Percentiles rank a stretch among this genome's conserved stretches.
Conservation (phyloP, 2,113 vertebrate genomes). For the Campylorhamphus procurvoides region DNA sequence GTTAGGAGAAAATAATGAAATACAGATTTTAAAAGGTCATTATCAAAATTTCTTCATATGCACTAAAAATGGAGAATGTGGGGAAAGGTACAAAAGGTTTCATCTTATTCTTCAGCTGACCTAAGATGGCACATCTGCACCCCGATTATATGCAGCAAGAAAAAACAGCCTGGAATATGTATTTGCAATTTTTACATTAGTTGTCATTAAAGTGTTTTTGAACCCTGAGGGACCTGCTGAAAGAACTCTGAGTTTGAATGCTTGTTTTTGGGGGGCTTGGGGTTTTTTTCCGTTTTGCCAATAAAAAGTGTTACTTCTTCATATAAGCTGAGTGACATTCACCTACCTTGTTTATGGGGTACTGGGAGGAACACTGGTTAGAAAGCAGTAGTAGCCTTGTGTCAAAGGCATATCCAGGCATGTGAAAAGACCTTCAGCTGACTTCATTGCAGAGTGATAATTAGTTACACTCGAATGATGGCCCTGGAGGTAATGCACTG, state of each 20-base stretch:
- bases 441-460: not conserved
- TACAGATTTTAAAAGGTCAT: not conserved
- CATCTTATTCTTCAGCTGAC: not conserved
- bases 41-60: not conserved
- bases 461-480: not conserved
- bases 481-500: not conserved
- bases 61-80: not conserved
- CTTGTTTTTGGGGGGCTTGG: not conserved
- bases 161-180: not conserved
- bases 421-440: not conserved
- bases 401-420: not conserved
- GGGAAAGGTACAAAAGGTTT: not conserved
- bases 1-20: not conserved
- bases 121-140: not conserved
- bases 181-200: not conserved
- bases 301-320: not conserved
- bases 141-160: not conserved
- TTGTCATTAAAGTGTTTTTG: not conserved
- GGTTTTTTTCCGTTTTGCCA: not conserved
- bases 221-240: not conserved
- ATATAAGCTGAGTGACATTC: not conserved
- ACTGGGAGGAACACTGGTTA: not conserved
- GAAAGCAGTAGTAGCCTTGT: not conserved
- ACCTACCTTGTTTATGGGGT: not conserved
- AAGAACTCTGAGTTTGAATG: not conserved